These are phyloP conservation scores for Apostichopus japonicus DNA, from an alignment of 35 echinoderm and acorn worm species.

Conservation along the genomic window DNA sequence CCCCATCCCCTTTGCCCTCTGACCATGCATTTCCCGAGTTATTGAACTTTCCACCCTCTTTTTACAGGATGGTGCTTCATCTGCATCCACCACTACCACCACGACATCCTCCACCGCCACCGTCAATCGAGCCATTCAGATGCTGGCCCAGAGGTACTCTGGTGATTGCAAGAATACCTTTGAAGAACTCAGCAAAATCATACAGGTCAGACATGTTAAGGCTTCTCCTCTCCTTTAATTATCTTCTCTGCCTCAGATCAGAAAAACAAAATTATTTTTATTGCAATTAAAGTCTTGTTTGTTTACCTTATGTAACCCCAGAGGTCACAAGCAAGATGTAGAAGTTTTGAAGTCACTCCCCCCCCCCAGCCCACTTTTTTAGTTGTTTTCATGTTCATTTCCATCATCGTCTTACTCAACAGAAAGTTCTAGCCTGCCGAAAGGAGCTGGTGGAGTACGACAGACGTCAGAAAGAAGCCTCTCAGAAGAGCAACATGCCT, in stretches of 20 bases:
- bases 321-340: no score
- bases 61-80: constrained; percentile 38
- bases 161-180: constrained; percentile 94
- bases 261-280: no score
- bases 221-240: no score
- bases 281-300: no score
- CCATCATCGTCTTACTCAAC: background rate
- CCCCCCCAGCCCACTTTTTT: no score
- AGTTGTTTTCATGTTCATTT: no score
- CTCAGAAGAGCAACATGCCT: constrained; percentile 68
- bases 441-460: constrained; percentile 99
- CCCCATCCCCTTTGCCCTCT: background rate
- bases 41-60: background rate
- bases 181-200: constrained; percentile 99
- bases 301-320: no score
- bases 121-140: constrained; percentile 91
- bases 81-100: constrained; percentile 19
- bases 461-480: constrained; percentile 80
- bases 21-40: background rate
- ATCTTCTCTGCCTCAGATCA: no score
- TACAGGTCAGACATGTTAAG: constrained; percentile 70
- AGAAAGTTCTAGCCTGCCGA: constrained; percentile 97
- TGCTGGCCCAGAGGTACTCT: constrained; percentile 92
- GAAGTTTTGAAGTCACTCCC: no score
- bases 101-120: constrained; percentile 60